Evolutionary conservation across 1,140 invertebrate genomes (phyloP).

Genomic region (Centruroides sculpturatus): DNA sequence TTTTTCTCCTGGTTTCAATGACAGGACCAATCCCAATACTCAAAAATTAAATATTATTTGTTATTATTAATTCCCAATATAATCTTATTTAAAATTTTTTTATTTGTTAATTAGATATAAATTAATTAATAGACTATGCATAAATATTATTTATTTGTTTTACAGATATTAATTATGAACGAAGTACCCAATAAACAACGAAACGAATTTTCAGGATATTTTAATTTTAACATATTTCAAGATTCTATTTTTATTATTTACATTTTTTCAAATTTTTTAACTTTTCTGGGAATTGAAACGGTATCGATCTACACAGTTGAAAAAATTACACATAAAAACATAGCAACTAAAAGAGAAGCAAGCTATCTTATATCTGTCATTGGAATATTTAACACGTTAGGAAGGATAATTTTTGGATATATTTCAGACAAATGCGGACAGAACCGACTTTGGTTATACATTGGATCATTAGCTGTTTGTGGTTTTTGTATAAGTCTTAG

Average conservation of each 20-base stretch:
- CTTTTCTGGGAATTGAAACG: constrained; percentile 89
- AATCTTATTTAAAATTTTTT: constrained; percentile 22
- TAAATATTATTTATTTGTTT: constrained; percentile 13
- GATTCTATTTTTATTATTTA: constrained; percentile 83
- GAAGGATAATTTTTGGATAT: constrained; percentile 68
- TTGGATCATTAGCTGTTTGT: constrained; percentile 64
- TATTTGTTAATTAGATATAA: constrained; percentile 29
- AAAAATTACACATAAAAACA: constrained; percentile 41
- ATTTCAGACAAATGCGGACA: constrained; percentile 73
- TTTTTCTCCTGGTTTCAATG: no score
- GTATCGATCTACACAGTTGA: constrained; percentile 72
- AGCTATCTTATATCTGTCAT: constrained; percentile 58
- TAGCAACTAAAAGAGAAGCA: constrained; percentile 37
- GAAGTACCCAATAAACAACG: constrained; percentile 30
- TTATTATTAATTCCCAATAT: constrained; percentile 37
- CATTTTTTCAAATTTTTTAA: constrained; percentile 83
- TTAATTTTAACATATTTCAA: constrained; percentile 65
- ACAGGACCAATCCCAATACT: no score
- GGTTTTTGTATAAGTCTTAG: constrained; percentile 49
- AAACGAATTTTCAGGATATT: constrained; percentile 60
- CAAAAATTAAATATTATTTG: constrained; percentile 52
- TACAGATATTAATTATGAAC: constrained; percentile 2
- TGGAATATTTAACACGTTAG: constrained; percentile 71
- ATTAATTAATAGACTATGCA: constrained; percentile 10
- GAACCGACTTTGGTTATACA: constrained; percentile 81